Base-by-base conservation (phyloP, 2,888 invertebrate species). In the Phalera bucephala region DNA sequence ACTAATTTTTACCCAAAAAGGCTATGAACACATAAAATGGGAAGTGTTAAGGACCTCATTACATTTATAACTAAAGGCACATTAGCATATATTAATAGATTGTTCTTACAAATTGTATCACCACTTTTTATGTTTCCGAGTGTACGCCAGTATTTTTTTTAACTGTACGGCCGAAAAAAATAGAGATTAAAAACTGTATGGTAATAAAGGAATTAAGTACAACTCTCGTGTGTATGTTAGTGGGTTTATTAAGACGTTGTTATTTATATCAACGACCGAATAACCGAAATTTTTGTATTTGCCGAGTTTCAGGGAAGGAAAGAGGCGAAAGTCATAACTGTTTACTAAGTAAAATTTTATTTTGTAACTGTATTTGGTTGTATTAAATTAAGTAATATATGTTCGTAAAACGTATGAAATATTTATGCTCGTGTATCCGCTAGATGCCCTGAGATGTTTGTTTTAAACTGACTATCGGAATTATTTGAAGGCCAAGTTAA, bases 211-310 rank as follows among this genome's bases (percentile, higher is more conserved):
- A 30, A 33, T 37, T 35, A 38, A 43, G 12, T 30, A 17, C 27
- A 33, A 17, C 31, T 46, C 43, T 37, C 36, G 37, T 23, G 15
- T 3, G 17, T 27, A 21, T 32, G 29, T 31, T 28, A 40, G 33
- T 45, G 23, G 30, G 34, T 42, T 48, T 51, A 36, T 40, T 15
- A 28, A 17, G 17, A 3, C 17, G 5, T 3, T 17, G 3, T 17
- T 29, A 23, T 40, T 38, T 31, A 42, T 46, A 40, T 37, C n/a
- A 13, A 6, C 28, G 46, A 35, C 46, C 52, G 30, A 3, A 13
- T 30, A 35, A 46, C 44, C 50, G 39, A 32, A 30, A 49, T 55
- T 12, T 19, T 23, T 19, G 25, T 40, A 34, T 22, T 32, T 29
- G 8, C 12, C 15, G 22, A 31, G 28, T 21, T 21, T 31, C 2